These are phyloP conservation scores for Podabrus alpinus DNA, from an alignment of 2,888 invertebrate species.

Conservation along the genomic window DNA sequence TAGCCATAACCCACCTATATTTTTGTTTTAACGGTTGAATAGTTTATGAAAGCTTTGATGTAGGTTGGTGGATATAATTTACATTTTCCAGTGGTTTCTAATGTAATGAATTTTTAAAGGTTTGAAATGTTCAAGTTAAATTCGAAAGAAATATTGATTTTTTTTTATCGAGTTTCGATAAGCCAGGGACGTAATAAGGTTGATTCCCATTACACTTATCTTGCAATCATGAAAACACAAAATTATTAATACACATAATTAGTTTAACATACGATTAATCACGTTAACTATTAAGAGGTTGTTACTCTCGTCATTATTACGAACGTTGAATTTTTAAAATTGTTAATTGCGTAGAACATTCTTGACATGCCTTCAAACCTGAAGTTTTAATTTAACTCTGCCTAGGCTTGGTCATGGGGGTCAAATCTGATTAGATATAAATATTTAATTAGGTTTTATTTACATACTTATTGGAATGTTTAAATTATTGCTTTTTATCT, in stretches of 20 bases:
- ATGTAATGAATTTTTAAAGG: neutral
- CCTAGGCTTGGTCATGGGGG: neutral
- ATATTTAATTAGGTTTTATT: constrained; percentile 7
- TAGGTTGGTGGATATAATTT: neutral
- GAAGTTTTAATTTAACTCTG: constrained; percentile 7
- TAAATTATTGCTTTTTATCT: neutral
- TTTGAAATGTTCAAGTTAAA: neutral
- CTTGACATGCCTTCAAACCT: constrained; percentile 6
- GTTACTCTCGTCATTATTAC: constrained; percentile 2
- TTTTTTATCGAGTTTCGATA: neutral
- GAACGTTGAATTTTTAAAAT: constrained; percentile 6
- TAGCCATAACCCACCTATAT: neutral
- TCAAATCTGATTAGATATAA: constrained; percentile 14
- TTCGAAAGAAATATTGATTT: neutral
- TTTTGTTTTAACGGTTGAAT: neutral
- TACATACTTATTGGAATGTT: neutral
- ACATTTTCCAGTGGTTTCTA: neutral
- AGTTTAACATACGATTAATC: constrained; percentile 7
- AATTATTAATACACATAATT: neutral
- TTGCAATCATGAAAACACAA: neutral
- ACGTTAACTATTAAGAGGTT: neutral
- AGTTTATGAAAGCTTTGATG: neutral
- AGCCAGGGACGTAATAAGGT: neutral
- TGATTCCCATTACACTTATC: neutral
- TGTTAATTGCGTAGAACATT: constrained; percentile 9